Conservation (phyloP, 2,113 vertebrate species). For the Oostethus manadensis region DNA sequence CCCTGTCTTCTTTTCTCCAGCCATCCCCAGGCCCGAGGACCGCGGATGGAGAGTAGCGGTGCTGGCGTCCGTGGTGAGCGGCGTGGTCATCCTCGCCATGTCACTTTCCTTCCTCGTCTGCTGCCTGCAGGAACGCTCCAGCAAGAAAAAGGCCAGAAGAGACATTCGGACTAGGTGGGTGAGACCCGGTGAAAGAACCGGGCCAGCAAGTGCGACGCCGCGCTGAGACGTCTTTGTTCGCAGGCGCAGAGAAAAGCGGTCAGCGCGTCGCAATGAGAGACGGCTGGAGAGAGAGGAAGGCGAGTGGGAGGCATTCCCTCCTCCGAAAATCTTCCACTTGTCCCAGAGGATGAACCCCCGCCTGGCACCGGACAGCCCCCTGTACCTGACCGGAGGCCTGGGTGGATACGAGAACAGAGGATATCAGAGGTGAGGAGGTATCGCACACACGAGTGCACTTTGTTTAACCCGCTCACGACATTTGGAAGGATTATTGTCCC, state of each 20-base stretch:
- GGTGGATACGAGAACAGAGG: slow-evolving; percentile 70
- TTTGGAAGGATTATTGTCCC: too few species aligned
- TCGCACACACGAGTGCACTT: too few species aligned
- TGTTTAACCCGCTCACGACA: too few species aligned
- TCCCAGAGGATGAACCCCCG: slow-evolving; percentile 66
- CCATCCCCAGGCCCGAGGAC: slow-evolving; percentile 65
- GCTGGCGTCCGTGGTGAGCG: slow-evolving; percentile 74
- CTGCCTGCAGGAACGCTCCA: slow-evolving; percentile 71
- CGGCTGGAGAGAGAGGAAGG: slow-evolving; percentile 71
- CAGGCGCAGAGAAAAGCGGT: slow-evolving; percentile 60
- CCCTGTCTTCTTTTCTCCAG: slow-evolving; percentile 38
- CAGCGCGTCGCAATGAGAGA: slow-evolving; percentile 55
- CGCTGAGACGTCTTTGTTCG: background rate
- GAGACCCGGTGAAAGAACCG: too few species aligned
- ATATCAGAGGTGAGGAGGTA: slow-evolving; percentile 63
- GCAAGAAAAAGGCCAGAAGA: slow-evolving; percentile 41
- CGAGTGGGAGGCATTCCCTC: slow-evolving; percentile 67
- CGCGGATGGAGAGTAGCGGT: slow-evolving; percentile 71
- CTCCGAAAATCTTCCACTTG: slow-evolving; percentile 71
- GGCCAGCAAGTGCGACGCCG: background rate
- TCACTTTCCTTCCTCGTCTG: slow-evolving; percentile 77
- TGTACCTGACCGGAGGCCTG: slow-evolving; percentile 63
- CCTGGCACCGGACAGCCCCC: slow-evolving; percentile 60
- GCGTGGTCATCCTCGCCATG: slow-evolving; percentile 76
- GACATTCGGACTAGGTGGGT: slow-evolving; percentile 58